A percentile compares a stretch with the other conserved stretches of the same genome.
phyloP scores from a whole-genome alignment of 2,113 vertebrate genomes.

The Cathartes aura region DNA sequence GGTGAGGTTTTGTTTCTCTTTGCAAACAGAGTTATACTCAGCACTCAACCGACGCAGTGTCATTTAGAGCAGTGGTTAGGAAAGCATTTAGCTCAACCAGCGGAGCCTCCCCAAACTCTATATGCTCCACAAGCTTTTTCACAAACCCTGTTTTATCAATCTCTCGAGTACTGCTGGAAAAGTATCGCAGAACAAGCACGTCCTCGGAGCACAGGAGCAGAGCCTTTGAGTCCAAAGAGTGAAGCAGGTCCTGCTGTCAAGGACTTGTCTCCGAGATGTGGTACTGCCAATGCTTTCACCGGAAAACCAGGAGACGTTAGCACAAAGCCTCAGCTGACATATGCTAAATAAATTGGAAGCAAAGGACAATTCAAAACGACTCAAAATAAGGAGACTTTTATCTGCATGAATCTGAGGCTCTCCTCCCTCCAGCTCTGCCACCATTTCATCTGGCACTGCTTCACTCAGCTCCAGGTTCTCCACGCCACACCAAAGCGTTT shows the following conservation, averaged over 20 bases:
- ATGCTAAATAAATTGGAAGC: not conserved
- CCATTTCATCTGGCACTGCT: too few species aligned
- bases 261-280: too few species aligned
- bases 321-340: not conserved
- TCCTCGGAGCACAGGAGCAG: not conserved
- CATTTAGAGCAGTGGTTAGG: not conserved
- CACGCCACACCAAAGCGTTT: not conserved
- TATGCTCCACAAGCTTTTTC: not conserved
- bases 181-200: not conserved
- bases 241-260: not conserved
- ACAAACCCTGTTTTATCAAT: not conserved
- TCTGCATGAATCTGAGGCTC: too few species aligned
- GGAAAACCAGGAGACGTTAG: rapidly evolving
- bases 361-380: not conserved
- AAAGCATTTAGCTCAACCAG: not conserved
- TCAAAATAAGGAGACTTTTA: not conserved
- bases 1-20: not conserved
- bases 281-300: not conserved
- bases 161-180: not conserved
- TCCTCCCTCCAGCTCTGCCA: not conserved
- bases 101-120: too few species aligned
- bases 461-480: not conserved
- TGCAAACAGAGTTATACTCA: too few species aligned
- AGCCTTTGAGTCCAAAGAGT: not conserved
- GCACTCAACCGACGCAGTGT: rapidly evolving